Evolutionary conservation across 2,113 vertebrate genomes (phyloP), one percentile per base, ranked within the genome.

Genomic region (Notothenia coriiceps): DNA sequence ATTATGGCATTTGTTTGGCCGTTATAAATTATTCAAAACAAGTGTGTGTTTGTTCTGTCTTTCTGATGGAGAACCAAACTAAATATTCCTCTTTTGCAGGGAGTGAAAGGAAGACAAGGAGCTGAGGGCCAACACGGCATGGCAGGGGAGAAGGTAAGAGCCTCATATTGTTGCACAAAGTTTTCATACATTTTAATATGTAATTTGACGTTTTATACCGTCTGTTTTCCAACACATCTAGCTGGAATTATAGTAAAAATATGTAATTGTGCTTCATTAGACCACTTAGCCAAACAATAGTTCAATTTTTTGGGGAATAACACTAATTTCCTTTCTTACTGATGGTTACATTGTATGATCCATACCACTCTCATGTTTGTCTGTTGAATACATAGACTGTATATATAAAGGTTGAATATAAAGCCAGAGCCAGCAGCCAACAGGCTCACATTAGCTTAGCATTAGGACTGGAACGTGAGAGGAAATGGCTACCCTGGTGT

Each of bases 91-190:
- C 4, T 46, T 64, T 82, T 83, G 46, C 78, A 98, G 97, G 96
- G 97, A 11, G 49, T 47, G 10, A 79, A 46, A 8, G 97, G 97
- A 70, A 86, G 59, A 62, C 84, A 71, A 0, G 97, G 97, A 17
- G 83, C 86, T 6, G 94, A 94, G 84, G 97, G 96, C 35, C 89
- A 88, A 64, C 91, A 85, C 29, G 96, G 96, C 20, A 1, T 2
- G 10, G 95, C 95, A 87, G 97, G 97, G 88, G 94, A 95, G 10
- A 96, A 96, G 96, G 97, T 97, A 91, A 91, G 60, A 57, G 64
- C 4, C 3, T 70, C 5, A 33, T 5, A 13, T 25, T 67, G 10
- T 17, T 14, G 2, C 14, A 10, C 6, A 1, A 43, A 33, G 10
- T 35, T 8, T 51, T 12, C 1, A 29, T 60, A 2, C 15, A 66